These are phyloP conservation scores for Sebastes schlegelii DNA, from an alignment of 2,113 vertebrate species.

Conservation along the genomic window DNA sequence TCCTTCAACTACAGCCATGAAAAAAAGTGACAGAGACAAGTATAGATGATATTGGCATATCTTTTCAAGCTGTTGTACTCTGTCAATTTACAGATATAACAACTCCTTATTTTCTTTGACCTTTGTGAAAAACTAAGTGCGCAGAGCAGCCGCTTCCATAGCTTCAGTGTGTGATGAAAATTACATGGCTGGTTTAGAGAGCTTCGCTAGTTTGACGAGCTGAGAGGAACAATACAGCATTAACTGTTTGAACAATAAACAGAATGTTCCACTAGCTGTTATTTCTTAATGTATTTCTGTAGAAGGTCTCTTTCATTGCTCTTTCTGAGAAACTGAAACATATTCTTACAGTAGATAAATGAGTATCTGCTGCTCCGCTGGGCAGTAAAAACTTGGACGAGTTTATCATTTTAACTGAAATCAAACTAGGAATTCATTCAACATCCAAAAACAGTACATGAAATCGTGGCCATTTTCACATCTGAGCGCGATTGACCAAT, in stretches of 20 bases:
- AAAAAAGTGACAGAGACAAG: neutral
- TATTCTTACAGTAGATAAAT: neutral
- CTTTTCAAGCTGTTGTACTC: neutral
- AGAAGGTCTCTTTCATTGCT: neutral
- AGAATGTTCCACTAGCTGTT: neutral
- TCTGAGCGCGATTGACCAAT: neutral
- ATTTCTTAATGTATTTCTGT: neutral
- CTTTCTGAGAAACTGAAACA: neutral
- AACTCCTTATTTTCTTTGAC: neutral
- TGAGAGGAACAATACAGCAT: neutral
- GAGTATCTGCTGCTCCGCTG: neutral
- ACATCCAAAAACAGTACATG: neutral
- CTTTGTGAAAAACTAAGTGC: neutral
- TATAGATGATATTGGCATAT: neutral
- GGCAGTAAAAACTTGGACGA: neutral
- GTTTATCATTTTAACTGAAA: conserved; percentile 1
- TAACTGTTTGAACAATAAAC: neutral
- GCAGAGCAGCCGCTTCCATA: neutral
- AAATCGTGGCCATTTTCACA: conserved; percentile 12
- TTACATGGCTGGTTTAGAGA: neutral
- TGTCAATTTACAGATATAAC: neutral
- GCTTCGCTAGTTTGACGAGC: neutral
- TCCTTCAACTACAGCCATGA: neutral
- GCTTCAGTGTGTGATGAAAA: neutral
- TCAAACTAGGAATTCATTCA: neutral